Conservation (phyloP, 2,113 vertebrate species). For the Sturnus vulgaris region DNA sequence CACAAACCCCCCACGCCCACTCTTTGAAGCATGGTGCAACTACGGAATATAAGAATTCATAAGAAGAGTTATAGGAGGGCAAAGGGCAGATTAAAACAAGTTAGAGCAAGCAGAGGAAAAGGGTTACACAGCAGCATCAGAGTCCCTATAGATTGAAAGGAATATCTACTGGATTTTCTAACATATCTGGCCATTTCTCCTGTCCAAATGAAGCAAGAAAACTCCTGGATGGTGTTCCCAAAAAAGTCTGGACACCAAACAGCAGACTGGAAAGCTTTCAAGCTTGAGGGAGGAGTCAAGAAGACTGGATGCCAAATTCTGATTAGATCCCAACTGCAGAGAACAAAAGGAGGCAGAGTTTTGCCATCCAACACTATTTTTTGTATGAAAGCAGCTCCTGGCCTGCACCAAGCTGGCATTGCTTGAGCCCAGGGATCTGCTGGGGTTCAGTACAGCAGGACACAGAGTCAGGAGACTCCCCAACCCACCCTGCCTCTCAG, state of each 20-base stretch:
- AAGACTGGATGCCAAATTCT: not conserved
- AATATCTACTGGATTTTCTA: not conserved
- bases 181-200: not conserved
- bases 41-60: constrained; percentile 30
- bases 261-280: not conserved
- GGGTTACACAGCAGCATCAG: not conserved
- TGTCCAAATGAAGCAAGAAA: not conserved
- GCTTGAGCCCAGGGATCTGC: not conserved
- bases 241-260: not conserved
- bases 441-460: not conserved
- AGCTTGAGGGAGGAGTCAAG: not conserved
- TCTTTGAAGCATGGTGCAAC: constrained; percentile 40
- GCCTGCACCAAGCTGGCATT: not conserved
- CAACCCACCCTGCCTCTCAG: not conserved
- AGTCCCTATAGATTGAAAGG: not conserved
- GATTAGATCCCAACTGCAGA: not conserved
- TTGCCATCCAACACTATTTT: not conserved
- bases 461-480: not conserved
- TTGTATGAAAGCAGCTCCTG: not conserved
- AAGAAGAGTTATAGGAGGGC: constrained; percentile 55
- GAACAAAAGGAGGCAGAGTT: not conserved
- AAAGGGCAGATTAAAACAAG: constrained; percentile 54
- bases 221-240: not conserved
- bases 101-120: constrained; percentile 17
- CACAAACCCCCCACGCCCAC: constrained; percentile 42